Base-by-base conservation (phyloP, 2,113 vertebrate species). In the Acrocephalus kingi region DNA sequence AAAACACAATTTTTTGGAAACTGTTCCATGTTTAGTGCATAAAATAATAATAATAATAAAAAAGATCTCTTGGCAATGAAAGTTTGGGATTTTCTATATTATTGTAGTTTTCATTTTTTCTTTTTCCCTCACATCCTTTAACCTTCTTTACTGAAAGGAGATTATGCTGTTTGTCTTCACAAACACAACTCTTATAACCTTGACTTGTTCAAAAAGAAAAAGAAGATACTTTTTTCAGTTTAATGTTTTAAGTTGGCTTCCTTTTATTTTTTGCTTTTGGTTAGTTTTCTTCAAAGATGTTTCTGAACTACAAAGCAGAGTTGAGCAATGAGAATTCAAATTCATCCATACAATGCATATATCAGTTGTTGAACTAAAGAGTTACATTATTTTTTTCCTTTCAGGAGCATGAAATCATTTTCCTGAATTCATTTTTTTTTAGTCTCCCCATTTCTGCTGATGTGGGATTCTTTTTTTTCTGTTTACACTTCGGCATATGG, bases 151-250 rank as follows among this genome's bases (percentile, higher is more conserved):
- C 9, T 79, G 21, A 49, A 64, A 19, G 18, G 18, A 56, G 18
- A 84, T 75, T 23, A 43, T 16, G 39, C 7, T 55, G 7, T 85
- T 89, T 83, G 15, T 62, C 30, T 80, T 63, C 56, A 43, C 31
- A 63, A 52, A 75, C 24, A 31, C 10, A 67, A 48, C 2, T 45
- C 14, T 43, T 58, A 17, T 30, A 69, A 81, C 30, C 52, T 87
- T 79, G 56, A 72, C 28, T 80, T 93, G 6, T 86, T 83, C 21
- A 83, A 89, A 93, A 80, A 13, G 4, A 64, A 81, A 61, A 76
- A 76, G 14, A n/a, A 66, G 8, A 46, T 30, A 7, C 8, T 28
- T 41, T 64, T 49, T 46, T 51, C 27, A 13, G 11, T 37, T 72
- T 31, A 15, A 25, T 58, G 14, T 61, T 66, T 72, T 49, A 33